Percentiles rank a stretch among this genome's conserved stretches.
phyloP scores from a whole-genome alignment of 2,797 vertebrate genomes.

The Tapirus indicus region DNA sequence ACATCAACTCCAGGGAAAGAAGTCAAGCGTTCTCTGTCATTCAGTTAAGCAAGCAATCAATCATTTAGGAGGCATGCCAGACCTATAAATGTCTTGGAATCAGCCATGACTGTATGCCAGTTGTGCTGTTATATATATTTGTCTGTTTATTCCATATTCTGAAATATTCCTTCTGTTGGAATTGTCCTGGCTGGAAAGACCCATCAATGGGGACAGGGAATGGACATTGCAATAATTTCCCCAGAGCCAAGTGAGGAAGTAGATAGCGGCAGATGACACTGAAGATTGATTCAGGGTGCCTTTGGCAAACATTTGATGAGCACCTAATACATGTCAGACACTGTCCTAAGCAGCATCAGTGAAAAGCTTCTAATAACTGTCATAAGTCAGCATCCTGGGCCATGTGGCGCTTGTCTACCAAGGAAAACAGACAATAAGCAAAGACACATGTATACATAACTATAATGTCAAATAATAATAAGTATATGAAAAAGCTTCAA shows the following conservation, averaged over 20 bases:
- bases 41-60: not conserved
- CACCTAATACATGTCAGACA: not conserved
- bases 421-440: not conserved
- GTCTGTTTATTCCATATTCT: not conserved
- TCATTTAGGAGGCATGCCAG: constrained; percentile 7
- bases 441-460: not conserved
- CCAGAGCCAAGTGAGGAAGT: not conserved
- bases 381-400: not conserved
- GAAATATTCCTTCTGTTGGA: constrained; percentile 7
- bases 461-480: not conserved
- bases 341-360: not conserved
- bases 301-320: not conserved
- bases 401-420: not conserved
- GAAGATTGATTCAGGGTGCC: not conserved
- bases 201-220: not conserved
- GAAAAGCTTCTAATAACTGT: not conserved
- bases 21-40: not conserved
- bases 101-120: not conserved
- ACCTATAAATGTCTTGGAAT: not conserved
- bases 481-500: not conserved
- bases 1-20: constrained; percentile 4
- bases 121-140: not conserved
- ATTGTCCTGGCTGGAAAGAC: not conserved
- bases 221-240: not conserved
- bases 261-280: not conserved